Evolutionary conservation across 2,797 vertebrate genomes (phyloP).

Genomic region (Muraenolepis orangiensis): DNA sequence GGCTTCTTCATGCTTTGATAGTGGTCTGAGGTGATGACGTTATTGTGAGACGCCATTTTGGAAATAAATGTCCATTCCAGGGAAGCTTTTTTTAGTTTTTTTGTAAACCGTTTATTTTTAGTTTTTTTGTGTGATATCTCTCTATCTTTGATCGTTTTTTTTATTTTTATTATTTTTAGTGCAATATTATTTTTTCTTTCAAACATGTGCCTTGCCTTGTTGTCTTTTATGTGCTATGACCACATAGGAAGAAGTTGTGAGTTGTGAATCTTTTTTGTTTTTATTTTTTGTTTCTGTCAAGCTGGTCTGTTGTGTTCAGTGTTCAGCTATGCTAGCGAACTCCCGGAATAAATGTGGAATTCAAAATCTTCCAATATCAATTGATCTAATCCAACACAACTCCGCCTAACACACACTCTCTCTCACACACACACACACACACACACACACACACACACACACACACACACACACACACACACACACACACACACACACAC

Average conservation of each 20-base stretch:
- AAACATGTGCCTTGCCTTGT: conserved; percentile 79
- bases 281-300: background rate
- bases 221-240: conserved; percentile 51
- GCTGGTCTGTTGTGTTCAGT: background rate
- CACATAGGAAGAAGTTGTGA: conserved; percentile 48
- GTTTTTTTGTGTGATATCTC: conserved; percentile 51
- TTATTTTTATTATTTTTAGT: conserved; percentile 55
- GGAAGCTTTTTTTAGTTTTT: background rate
- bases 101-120: conserved; percentile 57
- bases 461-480: background rate
- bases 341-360: background rate
- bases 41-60: conserved; percentile 59
- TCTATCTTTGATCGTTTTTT: conserved; percentile 27
- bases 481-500: too few species aligned
- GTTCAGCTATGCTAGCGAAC: conserved; percentile 2
- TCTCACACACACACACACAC: too few species aligned
- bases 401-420: background rate
- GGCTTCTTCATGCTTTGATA: background rate
- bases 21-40: conserved; percentile 49
- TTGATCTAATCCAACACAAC: background rate
- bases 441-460: background rate
- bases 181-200: conserved; percentile 55
- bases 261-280: conserved; percentile 25
- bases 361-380: background rate
- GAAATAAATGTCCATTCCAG: conserved; percentile 42